phyloP scores from a whole-genome alignment of 2,113 vertebrate genomes.

The Macrotis lagotis region DNA sequence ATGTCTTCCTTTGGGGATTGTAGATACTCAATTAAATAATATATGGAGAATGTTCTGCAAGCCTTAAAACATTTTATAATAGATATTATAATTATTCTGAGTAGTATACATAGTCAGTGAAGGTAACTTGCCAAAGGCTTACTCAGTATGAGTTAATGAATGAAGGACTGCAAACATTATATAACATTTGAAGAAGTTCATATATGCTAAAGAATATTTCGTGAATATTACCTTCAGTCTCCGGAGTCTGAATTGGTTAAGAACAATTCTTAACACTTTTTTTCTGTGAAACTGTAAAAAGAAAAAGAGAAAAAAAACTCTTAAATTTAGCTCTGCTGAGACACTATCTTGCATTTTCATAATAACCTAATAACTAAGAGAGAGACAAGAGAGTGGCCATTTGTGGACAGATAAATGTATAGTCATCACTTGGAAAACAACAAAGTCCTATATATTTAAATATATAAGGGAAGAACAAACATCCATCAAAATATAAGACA shows the following conservation, averaged over 20 bases:
- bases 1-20: constrained; percentile 16
- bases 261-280: constrained; percentile 82
- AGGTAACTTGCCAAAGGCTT: constrained; percentile 34
- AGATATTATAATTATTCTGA: constrained; percentile 40
- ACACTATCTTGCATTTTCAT: constrained; percentile 66
- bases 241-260: constrained; percentile 78
- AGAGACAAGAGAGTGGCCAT: constrained; percentile 63
- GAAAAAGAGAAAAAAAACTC: constrained; percentile 77
- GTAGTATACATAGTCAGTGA: constrained; percentile 5
- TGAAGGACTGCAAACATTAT: constrained; percentile 20
- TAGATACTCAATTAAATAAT: not conserved
- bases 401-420: constrained; percentile 73
- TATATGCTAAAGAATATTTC: constrained; percentile 27
- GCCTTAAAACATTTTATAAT: not conserved
- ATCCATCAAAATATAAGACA: constrained; percentile 19
- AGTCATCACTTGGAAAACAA: constrained; percentile 66
- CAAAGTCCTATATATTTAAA: constrained; percentile 51
- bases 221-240: constrained; percentile 80
- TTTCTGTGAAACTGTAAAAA: constrained; percentile 80
- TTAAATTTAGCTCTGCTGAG: constrained; percentile 75
- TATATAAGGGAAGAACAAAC: constrained; percentile 45
- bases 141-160: constrained; percentile 40
- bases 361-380: constrained; percentile 67
- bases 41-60: not conserved
- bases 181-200: constrained; percentile 52